Percentiles rank a stretch among this genome's conserved stretches.
Evolutionary conservation across 2,113 vertebrate species (phyloP).

Genomic region (Cyanistes caeruleus): DNA sequence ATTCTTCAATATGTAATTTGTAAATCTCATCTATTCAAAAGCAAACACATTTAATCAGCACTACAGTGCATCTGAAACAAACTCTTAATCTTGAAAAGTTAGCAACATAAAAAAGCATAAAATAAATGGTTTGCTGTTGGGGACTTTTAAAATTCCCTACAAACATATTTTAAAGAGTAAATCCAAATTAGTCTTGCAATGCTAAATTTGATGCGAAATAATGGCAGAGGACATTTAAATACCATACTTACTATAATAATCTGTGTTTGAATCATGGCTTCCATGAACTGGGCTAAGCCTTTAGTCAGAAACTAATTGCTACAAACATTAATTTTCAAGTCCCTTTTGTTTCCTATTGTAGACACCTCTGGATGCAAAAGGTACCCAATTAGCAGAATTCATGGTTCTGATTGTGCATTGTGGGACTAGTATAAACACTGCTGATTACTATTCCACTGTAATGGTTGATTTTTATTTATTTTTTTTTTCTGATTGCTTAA

Average conservation of each 20-base stretch:
- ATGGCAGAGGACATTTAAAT: conserved; percentile 76
- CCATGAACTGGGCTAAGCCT: conserved; percentile 77
- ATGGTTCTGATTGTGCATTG: conserved; percentile 86
- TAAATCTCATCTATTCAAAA: conserved; percentile 51
- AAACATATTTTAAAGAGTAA: conserved; percentile 62
- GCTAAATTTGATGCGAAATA: conserved; percentile 73
- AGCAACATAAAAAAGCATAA: conserved; percentile 41
- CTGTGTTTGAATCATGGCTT: conserved; percentile 77
- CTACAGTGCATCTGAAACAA: conserved; percentile 59
- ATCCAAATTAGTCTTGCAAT: conserved; percentile 71
- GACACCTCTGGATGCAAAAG: conserved; percentile 83
- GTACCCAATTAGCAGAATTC: conserved; percentile 87
- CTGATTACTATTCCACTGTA: conserved; percentile 81
- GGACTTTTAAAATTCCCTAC: conserved; percentile 69
- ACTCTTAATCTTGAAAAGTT: conserved; percentile 51
- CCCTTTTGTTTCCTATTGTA: conserved; percentile 80
- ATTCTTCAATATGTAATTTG: conserved; percentile 3
- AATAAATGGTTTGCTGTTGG: conserved; percentile 61
- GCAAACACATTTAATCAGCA: conserved; percentile 59
- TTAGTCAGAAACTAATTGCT: conserved; percentile 83
- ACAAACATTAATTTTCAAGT: conserved; percentile 83
- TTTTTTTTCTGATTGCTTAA: conserved; percentile 84
- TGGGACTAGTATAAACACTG: conserved; percentile 81
- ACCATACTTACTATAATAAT: conserved; percentile 78
- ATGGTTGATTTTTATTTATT: conserved; percentile 73